Evolutionary conservation across 2,797 vertebrate species (phyloP).

Genomic region (Sebastes glaucus): DNA sequence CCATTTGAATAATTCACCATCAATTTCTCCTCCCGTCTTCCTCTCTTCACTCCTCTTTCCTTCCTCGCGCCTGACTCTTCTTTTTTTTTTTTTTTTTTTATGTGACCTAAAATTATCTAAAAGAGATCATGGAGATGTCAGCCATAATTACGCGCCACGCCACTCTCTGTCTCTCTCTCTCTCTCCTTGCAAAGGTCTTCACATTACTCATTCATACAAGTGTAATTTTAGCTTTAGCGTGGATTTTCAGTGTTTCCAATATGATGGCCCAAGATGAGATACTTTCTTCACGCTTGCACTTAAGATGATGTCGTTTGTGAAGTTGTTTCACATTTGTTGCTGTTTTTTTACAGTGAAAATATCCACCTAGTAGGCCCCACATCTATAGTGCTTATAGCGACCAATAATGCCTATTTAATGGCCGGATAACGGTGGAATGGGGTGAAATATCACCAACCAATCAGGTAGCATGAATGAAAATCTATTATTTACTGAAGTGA

Average conservation of each 20-base stretch:
- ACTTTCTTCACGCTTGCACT: not conserved
- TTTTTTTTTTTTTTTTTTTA: not conserved
- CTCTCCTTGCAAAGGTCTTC: not conserved
- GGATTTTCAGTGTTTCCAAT: not conserved
- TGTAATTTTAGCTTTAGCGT: conserved; percentile 21
- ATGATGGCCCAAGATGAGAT: not conserved
- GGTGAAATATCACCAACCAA: not conserved
- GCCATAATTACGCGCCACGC: conserved; percentile 20
- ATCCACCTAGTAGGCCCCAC: too few relatives aligned
- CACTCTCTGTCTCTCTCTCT: not conserved
- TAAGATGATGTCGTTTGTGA: not conserved
- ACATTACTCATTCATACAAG: conserved; percentile 19
- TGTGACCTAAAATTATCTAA: conserved; percentile 48
- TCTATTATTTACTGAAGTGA: not conserved
- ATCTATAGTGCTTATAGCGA: not conserved
- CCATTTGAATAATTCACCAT: conserved; percentile 76
- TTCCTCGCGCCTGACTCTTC: not conserved
- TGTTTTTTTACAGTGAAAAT: not conserved
- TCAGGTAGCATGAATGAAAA: not conserved
- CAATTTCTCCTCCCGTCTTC: conserved; percentile 45
- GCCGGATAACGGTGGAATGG: accelerated
- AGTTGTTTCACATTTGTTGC: not conserved
- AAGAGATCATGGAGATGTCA: conserved; percentile 51
- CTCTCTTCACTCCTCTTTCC: not conserved
- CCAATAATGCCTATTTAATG: not conserved